Percentiles rank a stretch among this genome's conserved stretches.
phyloP scores from a whole-genome alignment of 2,113 vertebrate genomes.

The Phalacrocorax pelagicus region DNA sequence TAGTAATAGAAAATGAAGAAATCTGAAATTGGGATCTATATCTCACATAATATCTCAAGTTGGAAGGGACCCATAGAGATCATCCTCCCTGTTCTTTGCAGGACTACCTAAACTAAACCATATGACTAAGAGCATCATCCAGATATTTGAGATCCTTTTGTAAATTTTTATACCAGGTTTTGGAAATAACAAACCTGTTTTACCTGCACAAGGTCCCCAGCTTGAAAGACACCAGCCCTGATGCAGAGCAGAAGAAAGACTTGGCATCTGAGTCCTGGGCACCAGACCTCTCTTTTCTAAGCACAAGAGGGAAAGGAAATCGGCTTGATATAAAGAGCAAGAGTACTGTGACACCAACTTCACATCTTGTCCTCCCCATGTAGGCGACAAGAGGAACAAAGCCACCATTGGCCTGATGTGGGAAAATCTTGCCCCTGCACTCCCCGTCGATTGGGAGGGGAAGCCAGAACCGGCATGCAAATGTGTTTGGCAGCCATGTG shows the following conservation, averaged over 20 bases:
- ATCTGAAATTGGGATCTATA: background rate
- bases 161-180: background rate
- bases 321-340: background rate
- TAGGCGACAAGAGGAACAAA: background rate
- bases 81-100: background rate
- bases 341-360: background rate
- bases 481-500: background rate
- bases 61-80: background rate
- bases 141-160: background rate
- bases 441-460: background rate
- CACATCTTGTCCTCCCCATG: background rate
- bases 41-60: background rate
- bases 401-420: background rate
- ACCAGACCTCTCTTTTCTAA: background rate
- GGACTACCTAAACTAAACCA: background rate
- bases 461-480: background rate
- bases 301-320: background rate
- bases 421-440: background rate
- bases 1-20: background rate
- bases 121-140: background rate
- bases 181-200: background rate
- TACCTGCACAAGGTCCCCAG: background rate
- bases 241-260: background rate
- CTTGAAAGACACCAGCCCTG: background rate
- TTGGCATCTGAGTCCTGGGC: rapidly evolving